A percentile compares a stretch with the other conserved stretches of the same genome.
These are phyloP conservation scores for Carlito syrichta DNA, from an alignment of 2,113 vertebrate species.

Conservation along the genomic window DNA sequence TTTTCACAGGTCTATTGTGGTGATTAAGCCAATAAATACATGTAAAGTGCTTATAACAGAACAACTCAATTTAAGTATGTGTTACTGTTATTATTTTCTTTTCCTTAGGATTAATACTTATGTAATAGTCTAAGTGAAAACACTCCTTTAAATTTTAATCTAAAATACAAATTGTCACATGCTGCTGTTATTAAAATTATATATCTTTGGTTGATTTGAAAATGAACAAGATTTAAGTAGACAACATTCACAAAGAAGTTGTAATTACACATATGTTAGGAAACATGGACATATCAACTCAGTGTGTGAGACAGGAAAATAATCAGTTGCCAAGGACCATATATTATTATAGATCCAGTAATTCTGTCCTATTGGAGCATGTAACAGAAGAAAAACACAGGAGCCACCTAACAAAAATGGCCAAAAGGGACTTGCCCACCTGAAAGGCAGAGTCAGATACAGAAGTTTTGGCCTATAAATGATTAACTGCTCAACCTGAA, in stretches of 20 bases:
- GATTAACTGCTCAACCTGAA: background rate
- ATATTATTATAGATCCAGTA: background rate
- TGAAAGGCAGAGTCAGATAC: background rate
- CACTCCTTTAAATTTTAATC: background rate
- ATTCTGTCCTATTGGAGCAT: background rate
- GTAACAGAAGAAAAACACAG: background rate
- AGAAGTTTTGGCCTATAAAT: background rate
- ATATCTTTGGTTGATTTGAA: background rate
- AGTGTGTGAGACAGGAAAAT: background rate
- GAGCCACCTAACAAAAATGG: background rate
- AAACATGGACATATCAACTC: background rate
- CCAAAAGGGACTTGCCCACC: background rate
- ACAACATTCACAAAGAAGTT: constrained; percentile 19
- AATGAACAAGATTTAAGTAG: constrained; percentile 8
- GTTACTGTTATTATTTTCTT: background rate
- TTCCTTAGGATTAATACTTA: background rate
- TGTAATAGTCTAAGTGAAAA: background rate
- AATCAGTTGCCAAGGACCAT: background rate
- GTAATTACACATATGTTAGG: background rate
- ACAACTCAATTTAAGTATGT: background rate
- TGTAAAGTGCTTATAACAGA: background rate
- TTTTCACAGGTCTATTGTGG: background rate
- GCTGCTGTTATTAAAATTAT: background rate
- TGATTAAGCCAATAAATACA: background rate
- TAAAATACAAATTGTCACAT: background rate